phyloP scores from a whole-genome alignment of 1,140 invertebrate species.

The Ephestia elutella region DNA sequence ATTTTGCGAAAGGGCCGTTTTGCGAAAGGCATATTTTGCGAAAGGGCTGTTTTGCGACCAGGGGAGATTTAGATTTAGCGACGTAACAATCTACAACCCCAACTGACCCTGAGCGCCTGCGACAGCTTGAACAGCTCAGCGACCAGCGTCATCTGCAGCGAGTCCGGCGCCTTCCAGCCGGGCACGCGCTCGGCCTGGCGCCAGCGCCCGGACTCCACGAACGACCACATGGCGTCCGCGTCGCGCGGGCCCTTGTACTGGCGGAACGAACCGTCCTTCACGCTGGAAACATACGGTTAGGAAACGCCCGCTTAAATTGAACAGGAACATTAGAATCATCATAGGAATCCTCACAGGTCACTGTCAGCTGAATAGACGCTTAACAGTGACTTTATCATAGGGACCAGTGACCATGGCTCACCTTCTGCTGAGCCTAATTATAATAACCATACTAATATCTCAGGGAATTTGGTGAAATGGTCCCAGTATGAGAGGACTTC shows the following conservation, averaged over 20 bases:
- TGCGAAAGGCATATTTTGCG: no score
- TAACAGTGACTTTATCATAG: no score
- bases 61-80: neutral
- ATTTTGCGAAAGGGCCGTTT: neutral
- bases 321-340: no score
- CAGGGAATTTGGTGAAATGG: no score
- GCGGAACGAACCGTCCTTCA: conserved; percentile 95
- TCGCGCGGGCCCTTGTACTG: conserved; percentile 94
- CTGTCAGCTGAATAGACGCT: no score
- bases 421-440: no score
- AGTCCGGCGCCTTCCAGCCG: conserved; percentile 93
- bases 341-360: no score
- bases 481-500: no score
- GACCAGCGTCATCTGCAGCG: conserved; percentile 93
- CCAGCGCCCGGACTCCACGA: conserved; percentile 94
- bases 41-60: no score
- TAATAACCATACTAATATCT: no score
- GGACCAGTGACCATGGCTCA: no score
- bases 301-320: no score
- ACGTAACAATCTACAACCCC: conserved; percentile 20
- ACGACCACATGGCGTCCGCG: conserved; percentile 89
- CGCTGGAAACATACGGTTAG: conserved; percentile 78
- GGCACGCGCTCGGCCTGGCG: conserved; percentile 88
- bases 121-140: conserved; percentile 96
- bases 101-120: conserved; percentile 88